A percentile compares a stretch with the other conserved stretches of the same genome.
Evolutionary conservation across 2,113 vertebrate genomes (phyloP).

Genomic region (Lanius collurio): DNA sequence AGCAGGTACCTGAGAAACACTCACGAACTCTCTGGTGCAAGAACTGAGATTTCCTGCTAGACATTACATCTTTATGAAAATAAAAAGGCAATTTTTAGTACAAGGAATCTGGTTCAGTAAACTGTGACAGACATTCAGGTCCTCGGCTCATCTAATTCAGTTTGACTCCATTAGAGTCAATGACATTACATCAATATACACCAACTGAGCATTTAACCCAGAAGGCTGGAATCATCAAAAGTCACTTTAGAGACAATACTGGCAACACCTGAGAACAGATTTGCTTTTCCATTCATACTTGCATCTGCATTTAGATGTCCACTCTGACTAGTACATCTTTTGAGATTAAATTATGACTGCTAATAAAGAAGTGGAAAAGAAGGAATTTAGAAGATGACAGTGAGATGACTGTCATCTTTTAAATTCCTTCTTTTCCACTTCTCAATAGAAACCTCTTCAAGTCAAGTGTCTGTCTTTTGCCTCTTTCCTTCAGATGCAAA

Average conservation of each 20-base stretch:
- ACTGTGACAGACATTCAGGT: neutral
- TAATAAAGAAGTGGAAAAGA: neutral
- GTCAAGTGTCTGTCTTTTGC: neutral
- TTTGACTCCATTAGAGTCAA: neutral
- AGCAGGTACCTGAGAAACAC: neutral
- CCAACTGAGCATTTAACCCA: neutral
- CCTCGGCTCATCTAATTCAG: neutral
- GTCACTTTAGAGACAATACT: neutral
- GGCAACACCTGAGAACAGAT: neutral
- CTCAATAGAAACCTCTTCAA: neutral
- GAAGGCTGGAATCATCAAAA: neutral
- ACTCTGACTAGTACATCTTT: neutral
- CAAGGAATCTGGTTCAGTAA: neutral
- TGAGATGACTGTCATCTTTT: neutral
- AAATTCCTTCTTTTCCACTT: neutral
- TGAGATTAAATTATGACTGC: neutral
- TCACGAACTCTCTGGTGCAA: neutral
- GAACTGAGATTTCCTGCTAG: neutral
- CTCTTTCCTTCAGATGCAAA: neutral
- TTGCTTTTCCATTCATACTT: neutral
- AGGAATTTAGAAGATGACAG: neutral
- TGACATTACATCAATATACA: neutral
- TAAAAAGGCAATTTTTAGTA: neutral
- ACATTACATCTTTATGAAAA: slow-evolving; percentile 19
- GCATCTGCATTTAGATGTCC: neutral